Conservation (phyloP, 2,113 vertebrate genomes). For the Capra hircus region DNA sequence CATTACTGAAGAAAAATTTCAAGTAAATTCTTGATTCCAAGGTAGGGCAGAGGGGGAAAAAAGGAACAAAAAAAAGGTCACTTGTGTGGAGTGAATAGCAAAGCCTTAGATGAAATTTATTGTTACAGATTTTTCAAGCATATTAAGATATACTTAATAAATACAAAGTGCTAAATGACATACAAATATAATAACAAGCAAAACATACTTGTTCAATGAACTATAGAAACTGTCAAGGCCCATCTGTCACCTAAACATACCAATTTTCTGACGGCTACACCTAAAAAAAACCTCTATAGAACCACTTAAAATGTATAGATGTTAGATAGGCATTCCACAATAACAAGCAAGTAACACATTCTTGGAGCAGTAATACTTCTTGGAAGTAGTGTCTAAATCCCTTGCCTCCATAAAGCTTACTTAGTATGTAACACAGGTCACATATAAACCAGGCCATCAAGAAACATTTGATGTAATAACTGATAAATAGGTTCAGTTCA, state of each 20-base stretch:
- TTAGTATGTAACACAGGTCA: neutral
- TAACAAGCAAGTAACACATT: neutral
- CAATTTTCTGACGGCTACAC: neutral
- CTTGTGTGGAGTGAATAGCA: neutral
- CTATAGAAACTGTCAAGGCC: neutral
- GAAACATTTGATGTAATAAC: neutral
- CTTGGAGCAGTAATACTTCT: neutral
- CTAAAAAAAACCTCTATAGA: neutral
- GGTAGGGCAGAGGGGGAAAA: neutral
- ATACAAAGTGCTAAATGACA: neutral
- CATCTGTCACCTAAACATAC: neutral
- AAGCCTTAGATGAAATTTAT: conserved; percentile 6
- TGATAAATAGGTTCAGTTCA: neutral
- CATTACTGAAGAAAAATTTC: neutral
- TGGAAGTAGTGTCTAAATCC: neutral
- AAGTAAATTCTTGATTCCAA: neutral
- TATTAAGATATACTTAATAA: neutral
- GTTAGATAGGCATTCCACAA: neutral
- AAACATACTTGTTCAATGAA: neutral
- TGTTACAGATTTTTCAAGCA: neutral
- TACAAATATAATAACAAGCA: neutral
- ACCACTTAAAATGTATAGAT: neutral
- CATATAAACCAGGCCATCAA: neutral
- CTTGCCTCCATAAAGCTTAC: neutral
- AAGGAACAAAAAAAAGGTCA: neutral